phyloP scores from a whole-genome alignment of 2,888 invertebrate genomes.

The Temnothorax ravouxi region DNA sequence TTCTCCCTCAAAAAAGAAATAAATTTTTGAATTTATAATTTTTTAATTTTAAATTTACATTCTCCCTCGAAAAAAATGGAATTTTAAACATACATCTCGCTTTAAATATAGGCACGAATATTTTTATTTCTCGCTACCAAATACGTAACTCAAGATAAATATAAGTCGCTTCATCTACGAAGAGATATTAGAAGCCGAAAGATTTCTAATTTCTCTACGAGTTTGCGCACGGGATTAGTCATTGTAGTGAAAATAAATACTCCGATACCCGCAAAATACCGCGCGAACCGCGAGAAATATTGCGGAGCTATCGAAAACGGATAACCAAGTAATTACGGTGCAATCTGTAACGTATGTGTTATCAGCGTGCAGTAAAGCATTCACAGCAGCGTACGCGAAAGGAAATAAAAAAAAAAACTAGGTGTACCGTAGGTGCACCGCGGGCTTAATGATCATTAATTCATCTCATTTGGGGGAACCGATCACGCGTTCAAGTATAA shows the following conservation, averaged over 20 bases:
- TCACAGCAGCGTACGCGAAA: background rate
- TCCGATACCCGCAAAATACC: background rate
- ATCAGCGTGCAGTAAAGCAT: background rate
- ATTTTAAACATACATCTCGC: background rate
- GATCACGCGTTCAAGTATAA: background rate
- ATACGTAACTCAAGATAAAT: background rate
- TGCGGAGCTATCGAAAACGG: slow-evolving; percentile 16
- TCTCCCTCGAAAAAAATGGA: background rate
- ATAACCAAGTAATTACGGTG: slow-evolving; percentile 33
- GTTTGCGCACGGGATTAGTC: slow-evolving; percentile 1
- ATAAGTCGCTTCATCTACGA: background rate
- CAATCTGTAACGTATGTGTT: slow-evolving; percentile 28
- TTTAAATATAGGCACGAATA: background rate
- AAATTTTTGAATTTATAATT: background rate
- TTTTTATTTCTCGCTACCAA: background rate
- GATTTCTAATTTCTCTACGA: background rate
- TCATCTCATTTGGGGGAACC: background rate
- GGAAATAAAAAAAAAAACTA: background rate
- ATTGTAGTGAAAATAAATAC: slow-evolving; percentile 16
- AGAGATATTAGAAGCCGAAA: background rate
- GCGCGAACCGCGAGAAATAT: slow-evolving; percentile 16
- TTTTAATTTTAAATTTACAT: no score
- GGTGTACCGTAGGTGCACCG: background rate
- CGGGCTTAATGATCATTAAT: slow-evolving; percentile 23
- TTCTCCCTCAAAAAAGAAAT: background rate